These are phyloP conservation scores for Chamaetylas fuelleborni DNA, from an alignment of 2,113 vertebrate species.

Conservation along the genomic window DNA sequence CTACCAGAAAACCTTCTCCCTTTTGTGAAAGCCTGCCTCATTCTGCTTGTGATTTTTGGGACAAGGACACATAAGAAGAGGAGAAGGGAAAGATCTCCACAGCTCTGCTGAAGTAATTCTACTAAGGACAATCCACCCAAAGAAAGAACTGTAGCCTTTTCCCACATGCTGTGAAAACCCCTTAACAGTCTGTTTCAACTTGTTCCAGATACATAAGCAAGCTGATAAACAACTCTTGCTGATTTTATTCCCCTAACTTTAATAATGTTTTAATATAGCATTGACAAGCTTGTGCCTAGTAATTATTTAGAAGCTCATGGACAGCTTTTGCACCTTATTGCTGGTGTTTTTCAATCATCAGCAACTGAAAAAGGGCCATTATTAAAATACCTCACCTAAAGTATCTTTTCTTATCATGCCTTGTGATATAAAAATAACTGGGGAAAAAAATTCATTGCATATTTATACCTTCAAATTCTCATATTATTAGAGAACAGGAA, in stretches of 20 bases:
- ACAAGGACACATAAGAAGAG: background rate
- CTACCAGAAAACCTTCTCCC: background rate
- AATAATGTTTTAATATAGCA: constrained; percentile 25
- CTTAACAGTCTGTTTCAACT: background rate
- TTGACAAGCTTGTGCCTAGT: background rate
- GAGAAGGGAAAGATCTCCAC: background rate
- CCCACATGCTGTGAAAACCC: background rate
- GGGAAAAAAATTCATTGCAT: background rate
- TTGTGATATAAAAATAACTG: constrained; percentile 17
- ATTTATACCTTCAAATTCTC: constrained; percentile 42
- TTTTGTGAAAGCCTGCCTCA: background rate
- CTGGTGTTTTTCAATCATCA: background rate
- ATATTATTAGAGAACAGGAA: constrained; percentile 27
- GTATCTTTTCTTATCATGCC: background rate
- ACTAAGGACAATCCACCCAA: background rate
- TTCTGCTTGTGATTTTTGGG: background rate
- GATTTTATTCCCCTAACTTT: constrained; percentile 42
- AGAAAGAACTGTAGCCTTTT: background rate
- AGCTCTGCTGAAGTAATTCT: background rate
- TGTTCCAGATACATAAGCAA: constrained; percentile 34
- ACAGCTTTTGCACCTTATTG: background rate
- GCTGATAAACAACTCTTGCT: background rate
- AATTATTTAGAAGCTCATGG: constrained; percentile 43
- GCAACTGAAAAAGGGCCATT: background rate
- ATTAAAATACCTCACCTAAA: constrained; percentile 17